phyloP scores from a whole-genome alignment of 2,888 invertebrate species.

The Macrostomum cliftonense region DNA sequence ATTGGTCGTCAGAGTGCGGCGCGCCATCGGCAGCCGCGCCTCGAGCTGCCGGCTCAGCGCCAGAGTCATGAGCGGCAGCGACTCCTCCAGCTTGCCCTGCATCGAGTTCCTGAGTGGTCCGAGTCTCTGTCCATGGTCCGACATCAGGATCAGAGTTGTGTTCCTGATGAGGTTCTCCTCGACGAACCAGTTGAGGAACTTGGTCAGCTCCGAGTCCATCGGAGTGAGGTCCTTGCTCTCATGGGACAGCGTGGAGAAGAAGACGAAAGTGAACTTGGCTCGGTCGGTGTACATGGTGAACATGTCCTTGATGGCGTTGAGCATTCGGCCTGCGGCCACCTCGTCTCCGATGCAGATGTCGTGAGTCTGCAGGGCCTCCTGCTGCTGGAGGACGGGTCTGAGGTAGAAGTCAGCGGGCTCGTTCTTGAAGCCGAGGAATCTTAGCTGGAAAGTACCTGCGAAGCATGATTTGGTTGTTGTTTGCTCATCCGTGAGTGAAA shows the following conservation, averaged over 20 bases:
- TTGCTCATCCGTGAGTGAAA: too few species aligned
- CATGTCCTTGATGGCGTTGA: slow-evolving; percentile 37
- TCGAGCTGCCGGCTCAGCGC: slow-evolving; percentile 49
- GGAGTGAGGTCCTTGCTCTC: slow-evolving; percentile 59
- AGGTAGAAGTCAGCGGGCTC: slow-evolving; percentile 56
- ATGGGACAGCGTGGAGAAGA: slow-evolving; percentile 66
- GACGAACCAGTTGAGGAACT: slow-evolving; percentile 42
- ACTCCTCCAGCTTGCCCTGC: too few species aligned
- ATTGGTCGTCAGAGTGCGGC: slow-evolving; percentile 45
- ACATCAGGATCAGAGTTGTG: slow-evolving; percentile 63
- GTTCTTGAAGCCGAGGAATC: slow-evolving; percentile 61
- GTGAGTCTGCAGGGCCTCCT: too few species aligned
- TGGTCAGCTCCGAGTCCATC: slow-evolving; percentile 51
- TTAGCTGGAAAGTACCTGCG: slow-evolving; percentile 69
- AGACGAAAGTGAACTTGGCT: slow-evolving; percentile 63
- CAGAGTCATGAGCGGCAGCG: slow-evolving; percentile 55
- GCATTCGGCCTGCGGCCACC: slow-evolving; percentile 28
- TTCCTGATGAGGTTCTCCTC: slow-evolving; percentile 49
- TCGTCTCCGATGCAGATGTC: too few species aligned
- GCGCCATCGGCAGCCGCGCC: slow-evolving; percentile 44
- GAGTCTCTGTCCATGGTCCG: slow-evolving; percentile 54
- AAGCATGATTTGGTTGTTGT: slow-evolving; percentile 43
- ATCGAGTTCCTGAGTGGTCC: slow-evolving; percentile 55
- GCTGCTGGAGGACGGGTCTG: slow-evolving; percentile 43
- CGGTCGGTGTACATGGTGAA: slow-evolving; percentile 46